Evolutionary conservation across 1,140 invertebrate genomes (phyloP), one percentile per base, ranked within the genome.

Genomic region (Argopecten irradians): DNA sequence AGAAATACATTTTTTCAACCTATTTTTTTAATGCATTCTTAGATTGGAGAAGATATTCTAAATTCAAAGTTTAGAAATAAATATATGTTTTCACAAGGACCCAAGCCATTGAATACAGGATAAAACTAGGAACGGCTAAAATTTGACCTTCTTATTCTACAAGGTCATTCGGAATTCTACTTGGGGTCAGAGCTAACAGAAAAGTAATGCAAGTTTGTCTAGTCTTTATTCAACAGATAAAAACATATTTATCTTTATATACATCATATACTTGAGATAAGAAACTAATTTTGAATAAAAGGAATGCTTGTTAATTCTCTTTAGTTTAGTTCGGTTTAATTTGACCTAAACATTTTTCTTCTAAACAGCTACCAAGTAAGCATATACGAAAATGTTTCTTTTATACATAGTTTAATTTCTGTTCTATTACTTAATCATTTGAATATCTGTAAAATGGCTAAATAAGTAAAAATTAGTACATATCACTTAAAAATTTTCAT

Each of bases 91-190:
- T 11, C 55, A 71, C 55, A 71, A 5, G 28, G 55, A 71, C 55
- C 55, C 55, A 28, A 71, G 55, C 55, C 55, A 7, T 46, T 71
- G 55, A n/a, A 71, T 71, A n/a, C 8, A n/a, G n/a, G 55, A 71
- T 71, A 5, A 71, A 5, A 71, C 55, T 28, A 11, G 55, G 55
- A 71, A 71, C 55, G 28, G 28, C 7, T 28, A 71, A 71, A 28
- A n/a, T 71, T n/a, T 71, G 55, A 71, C 55, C 55, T 71, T 71
- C 55, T 71, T n/a, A 28, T 71, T 71, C 55, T 71, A 71, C 55
- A 71, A 71, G 55, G 55, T 71, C 55, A 71, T 71, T 16, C 0
- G n/a, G 55, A 28, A 28, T 71, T 71, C 55, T 71, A 71, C 1
- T 71, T 5, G 5, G 16, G 43, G 28, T 28, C 14, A 5, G 28